Evolutionary conservation across 1,140 invertebrate genomes (phyloP).

Genomic region (Achatina immaculata): DNA sequence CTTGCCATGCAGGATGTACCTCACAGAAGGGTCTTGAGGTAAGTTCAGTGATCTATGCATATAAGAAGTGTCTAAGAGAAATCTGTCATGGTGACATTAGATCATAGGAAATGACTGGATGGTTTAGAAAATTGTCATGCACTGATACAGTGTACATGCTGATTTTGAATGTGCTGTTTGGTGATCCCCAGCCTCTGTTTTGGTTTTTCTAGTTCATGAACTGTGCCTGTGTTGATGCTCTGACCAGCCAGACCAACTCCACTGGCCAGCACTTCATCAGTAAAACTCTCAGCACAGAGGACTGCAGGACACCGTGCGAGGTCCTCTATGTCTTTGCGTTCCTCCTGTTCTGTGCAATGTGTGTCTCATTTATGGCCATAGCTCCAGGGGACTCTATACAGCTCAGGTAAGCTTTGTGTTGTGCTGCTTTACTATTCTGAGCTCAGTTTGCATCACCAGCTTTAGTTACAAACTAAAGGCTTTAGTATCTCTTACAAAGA

Average conservation of each 20-base stretch:
- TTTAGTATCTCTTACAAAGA: too few species aligned
- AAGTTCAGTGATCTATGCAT: constrained; percentile 33
- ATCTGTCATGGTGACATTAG: neutral
- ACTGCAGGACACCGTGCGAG: constrained; percentile 77
- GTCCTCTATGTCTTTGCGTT: constrained; percentile 79
- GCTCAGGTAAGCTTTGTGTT: constrained; percentile 76
- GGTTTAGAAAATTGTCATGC: neutral
- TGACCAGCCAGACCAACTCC: neutral
- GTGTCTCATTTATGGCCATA: constrained; percentile 82
- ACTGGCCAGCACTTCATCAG: neutral
- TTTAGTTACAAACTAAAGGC: too few species aligned
- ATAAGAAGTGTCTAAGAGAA: neutral
- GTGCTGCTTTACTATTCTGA: too few species aligned
- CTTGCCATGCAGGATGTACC: constrained; percentile 91
- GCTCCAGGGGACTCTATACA: constrained; percentile 85
- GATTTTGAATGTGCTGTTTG: too few species aligned
- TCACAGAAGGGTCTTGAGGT: constrained; percentile 15
- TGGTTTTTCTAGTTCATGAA: constrained; percentile 27
- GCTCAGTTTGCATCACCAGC: too few species aligned
- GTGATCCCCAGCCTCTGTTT: too few species aligned
- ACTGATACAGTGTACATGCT: too few species aligned
- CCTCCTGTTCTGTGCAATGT: constrained; percentile 79
- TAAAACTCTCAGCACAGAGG: constrained; percentile 68
- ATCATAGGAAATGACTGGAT: neutral
- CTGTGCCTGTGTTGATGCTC: constrained; percentile 27